Conservation (phyloP, 2,888 invertebrate genomes). For the Hecatera dysodea region DNA sequence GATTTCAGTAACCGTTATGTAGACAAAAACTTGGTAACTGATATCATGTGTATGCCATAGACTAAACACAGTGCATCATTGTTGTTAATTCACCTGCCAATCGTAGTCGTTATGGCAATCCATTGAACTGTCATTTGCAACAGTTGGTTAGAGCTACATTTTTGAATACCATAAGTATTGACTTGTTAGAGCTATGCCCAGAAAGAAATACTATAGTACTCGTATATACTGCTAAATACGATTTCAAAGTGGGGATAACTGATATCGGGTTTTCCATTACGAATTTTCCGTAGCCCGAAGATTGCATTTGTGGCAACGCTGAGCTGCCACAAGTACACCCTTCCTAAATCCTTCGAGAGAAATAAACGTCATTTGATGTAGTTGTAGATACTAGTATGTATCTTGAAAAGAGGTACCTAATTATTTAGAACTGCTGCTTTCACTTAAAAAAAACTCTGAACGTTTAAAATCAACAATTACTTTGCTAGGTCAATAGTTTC, state of each 20-base stretch:
- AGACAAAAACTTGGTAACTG: slow-evolving; percentile 23
- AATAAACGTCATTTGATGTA: too few species aligned
- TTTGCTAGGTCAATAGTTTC: background rate
- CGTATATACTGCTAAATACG: too few species aligned
- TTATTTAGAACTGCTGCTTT: background rate
- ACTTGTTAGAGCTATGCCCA: too few species aligned
- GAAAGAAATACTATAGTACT: too few species aligned
- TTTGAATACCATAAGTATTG: background rate
- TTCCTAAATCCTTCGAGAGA: too few species aligned
- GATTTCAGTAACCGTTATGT: slow-evolving; percentile 23
- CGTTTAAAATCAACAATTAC: background rate
- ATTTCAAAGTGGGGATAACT: too few species aligned
- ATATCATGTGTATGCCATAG: slow-evolving; percentile 24
- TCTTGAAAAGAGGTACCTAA: too few species aligned
- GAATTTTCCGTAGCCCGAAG: too few species aligned
- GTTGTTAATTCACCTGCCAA: slow-evolving; percentile 38
- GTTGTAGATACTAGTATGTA: too few species aligned
- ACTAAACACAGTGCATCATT: slow-evolving; percentile 29
- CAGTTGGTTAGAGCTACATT: background rate
- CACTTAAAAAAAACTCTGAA: background rate
- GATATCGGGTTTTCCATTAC: too few species aligned
- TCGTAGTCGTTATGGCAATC: slow-evolving; percentile 24
- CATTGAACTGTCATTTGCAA: background rate
- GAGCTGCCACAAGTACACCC: too few species aligned
- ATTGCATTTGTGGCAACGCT: too few species aligned